phyloP scores from a whole-genome alignment of 2,888 invertebrate genomes.

The Zelleria hepariella region DNA sequence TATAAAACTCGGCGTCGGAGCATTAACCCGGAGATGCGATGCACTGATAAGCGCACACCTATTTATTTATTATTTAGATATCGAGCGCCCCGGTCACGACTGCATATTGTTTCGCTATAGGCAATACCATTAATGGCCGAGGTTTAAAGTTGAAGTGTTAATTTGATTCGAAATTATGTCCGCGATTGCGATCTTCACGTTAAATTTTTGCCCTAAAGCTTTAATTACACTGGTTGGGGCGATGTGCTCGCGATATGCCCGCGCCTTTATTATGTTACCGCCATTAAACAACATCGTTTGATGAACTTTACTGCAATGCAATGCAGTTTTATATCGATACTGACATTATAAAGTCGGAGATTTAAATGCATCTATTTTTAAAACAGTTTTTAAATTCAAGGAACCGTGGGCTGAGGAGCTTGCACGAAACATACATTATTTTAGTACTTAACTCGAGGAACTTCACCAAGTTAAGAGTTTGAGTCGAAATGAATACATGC shows the following conservation, averaged over 20 bases:
- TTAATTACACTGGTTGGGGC: constrained; percentile 56
- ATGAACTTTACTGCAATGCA: constrained; percentile 29
- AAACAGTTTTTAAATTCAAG: constrained; percentile 23
- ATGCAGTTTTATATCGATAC: constrained; percentile 37
- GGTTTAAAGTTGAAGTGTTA: constrained; percentile 71
- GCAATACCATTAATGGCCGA: constrained; percentile 70
- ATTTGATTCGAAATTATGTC: constrained; percentile 71
- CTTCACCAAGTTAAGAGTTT: neutral
- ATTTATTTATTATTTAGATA: constrained; percentile 73
- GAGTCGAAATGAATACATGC: neutral
- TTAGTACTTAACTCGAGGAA: neutral
- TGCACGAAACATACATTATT: neutral
- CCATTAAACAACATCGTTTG: constrained; percentile 34
- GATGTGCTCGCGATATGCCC: constrained; percentile 27
- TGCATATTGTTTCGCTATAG: constrained; percentile 67
- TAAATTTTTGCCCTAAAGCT: constrained; percentile 62
- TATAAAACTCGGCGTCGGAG: constrained; percentile 65
- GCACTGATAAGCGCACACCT: constrained; percentile 55
- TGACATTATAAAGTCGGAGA: constrained; percentile 41
- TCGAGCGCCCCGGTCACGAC: constrained; percentile 64
- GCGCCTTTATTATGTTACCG: constrained; percentile 28
- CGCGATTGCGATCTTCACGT: constrained; percentile 62
- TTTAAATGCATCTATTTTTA: constrained; percentile 32
- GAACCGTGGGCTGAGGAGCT: neutral
- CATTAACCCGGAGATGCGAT: constrained; percentile 66